A percentile compares a stretch with the other conserved stretches of the same genome.
Evolutionary conservation across 35 echinoderm and acorn worm species (phyloP).

Genomic region (Heliocidaris erythrogramma): DNA sequence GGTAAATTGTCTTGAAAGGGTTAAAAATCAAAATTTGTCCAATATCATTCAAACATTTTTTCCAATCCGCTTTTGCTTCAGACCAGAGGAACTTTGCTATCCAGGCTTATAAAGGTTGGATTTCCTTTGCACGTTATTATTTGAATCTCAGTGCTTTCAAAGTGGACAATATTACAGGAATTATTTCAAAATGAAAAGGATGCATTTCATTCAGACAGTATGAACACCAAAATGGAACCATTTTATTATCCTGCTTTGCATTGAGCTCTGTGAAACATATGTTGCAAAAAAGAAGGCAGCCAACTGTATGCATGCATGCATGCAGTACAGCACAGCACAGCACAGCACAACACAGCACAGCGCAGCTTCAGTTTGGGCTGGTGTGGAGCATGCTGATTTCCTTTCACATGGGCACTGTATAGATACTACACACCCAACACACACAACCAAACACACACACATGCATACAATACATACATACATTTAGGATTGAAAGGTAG

Average conservation of each 20-base stretch:
- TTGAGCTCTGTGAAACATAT: conserved; percentile 2
- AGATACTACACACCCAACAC: neutral
- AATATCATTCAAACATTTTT: no score
- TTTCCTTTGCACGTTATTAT: neutral
- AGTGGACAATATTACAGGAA: neutral
- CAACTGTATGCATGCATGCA: neutral
- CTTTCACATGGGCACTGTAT: neutral
- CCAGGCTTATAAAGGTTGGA: neutral
- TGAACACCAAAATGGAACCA: neutral
- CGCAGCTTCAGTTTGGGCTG: neutral
- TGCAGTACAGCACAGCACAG: no score
- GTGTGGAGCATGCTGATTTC: conserved; percentile 21
- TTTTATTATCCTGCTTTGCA: neutral
- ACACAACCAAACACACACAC: neutral
- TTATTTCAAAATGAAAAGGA: neutral
- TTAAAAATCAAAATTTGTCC: no score
- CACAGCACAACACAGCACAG: no score
- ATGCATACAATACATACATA: conserved; percentile 11
- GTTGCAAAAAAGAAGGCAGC: neutral
- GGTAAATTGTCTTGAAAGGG: no score
- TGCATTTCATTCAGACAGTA: neutral
- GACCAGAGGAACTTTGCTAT: no score
- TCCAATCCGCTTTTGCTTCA: no score
- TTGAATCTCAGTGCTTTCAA: neutral
- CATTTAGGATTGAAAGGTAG: conserved; percentile 6